A percentile compares a stretch with the other conserved stretches of the same genome.
Evolutionary conservation across 1,140 invertebrate genomes (phyloP).

Genomic region (Aporrectodea caliginosa): DNA sequence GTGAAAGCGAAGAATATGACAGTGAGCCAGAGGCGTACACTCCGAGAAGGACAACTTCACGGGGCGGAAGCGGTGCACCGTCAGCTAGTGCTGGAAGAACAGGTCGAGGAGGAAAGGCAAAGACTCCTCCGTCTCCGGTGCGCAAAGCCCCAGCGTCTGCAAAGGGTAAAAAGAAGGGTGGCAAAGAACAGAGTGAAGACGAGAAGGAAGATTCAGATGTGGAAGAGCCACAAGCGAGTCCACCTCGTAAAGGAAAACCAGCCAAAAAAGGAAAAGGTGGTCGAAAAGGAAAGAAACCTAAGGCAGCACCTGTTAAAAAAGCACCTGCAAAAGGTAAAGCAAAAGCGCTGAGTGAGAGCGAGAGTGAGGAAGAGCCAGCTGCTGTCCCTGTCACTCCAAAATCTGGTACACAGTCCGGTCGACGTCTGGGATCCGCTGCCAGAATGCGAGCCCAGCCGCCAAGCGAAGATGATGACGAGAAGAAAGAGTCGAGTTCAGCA

Average conservation of each 20-base stretch:
- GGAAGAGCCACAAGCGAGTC: background rate
- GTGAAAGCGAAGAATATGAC: background rate
- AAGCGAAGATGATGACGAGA: background rate
- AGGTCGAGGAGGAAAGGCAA: background rate
- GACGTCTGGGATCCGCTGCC: background rate
- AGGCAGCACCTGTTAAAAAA: background rate
- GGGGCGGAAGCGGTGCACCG: background rate
- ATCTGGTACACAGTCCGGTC: background rate
- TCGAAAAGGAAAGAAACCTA: background rate
- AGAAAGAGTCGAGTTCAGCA: background rate
- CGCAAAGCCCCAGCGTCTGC: background rate
- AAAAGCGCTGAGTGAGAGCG: background rate
- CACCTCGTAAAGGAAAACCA: background rate
- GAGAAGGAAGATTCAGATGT: background rate
- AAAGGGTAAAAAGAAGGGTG: background rate
- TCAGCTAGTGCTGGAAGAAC: background rate
- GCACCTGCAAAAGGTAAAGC: background rate
- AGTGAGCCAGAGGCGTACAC: background rate
- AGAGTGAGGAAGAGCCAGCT: background rate
- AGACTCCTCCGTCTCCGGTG: no score
- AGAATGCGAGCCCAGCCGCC: background rate
- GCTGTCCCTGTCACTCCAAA: background rate
- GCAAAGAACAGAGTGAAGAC: background rate
- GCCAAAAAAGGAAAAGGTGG: background rate
- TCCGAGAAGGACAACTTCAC: background rate